Evolutionary conservation across 2,888 invertebrate species (phyloP).

Genomic region (Beris morrisii): DNA sequence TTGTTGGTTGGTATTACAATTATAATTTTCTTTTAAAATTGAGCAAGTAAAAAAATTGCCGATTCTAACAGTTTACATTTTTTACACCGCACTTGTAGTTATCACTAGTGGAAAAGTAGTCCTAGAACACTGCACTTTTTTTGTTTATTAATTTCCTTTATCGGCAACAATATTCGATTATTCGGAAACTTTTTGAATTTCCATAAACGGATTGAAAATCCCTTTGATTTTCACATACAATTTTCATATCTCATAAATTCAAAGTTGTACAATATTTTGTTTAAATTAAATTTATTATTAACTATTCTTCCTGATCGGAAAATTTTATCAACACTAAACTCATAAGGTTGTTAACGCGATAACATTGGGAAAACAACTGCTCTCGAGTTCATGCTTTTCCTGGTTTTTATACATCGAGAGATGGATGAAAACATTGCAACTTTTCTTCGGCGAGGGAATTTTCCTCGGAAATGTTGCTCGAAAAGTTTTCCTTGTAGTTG

Average conservation of each 20-base stretch:
- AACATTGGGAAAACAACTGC: slow-evolving; percentile 31
- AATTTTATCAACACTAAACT: too few relatives aligned
- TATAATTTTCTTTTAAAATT: too few relatives aligned
- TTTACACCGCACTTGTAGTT: slow-evolving; percentile 14
- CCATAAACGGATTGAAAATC: background rate
- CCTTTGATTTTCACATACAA: slow-evolving; percentile 7
- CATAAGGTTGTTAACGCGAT: slow-evolving; percentile 25
- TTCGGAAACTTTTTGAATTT: too few relatives aligned
- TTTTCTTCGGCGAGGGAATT: background rate
- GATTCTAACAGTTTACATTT: slow-evolving; percentile 19
- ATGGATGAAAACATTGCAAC: background rate
- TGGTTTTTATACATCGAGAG: slow-evolving; percentile 21
- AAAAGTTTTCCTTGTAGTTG: too few relatives aligned
- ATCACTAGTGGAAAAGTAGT: background rate
- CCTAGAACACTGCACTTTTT: too few relatives aligned
- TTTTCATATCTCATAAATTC: slow-evolving; percentile 10
- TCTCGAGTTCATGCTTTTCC: slow-evolving; percentile 24
- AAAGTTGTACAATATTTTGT: too few relatives aligned
- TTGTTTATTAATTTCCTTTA: too few relatives aligned
- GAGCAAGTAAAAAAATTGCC: background rate
- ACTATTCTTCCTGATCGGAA: too few relatives aligned
- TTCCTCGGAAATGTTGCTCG: background rate
- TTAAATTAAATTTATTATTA: too few relatives aligned
- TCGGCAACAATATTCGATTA: too few relatives aligned
- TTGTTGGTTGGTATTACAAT: too few relatives aligned